Evolutionary conservation across 1,140 invertebrate genomes (phyloP), one percentile per base, ranked within the genome.

Genomic region (Thrips palmi): DNA sequence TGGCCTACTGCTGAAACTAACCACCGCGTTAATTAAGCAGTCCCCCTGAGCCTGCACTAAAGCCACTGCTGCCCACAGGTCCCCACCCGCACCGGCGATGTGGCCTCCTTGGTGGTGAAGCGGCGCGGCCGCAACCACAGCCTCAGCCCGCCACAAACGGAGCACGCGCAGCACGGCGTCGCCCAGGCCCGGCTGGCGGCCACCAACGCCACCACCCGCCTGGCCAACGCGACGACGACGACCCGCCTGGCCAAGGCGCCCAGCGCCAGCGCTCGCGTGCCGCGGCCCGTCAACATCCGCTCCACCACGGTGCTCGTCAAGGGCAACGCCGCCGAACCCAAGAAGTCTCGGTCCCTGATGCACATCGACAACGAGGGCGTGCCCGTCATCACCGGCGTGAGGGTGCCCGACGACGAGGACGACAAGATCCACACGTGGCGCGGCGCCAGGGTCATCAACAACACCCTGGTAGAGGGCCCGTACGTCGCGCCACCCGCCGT

Each of bases 391-490:
- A 74, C 81, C 37, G 83, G 83, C 0, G 65, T 79, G 1, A 65
- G 81, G 37, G 70, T 84, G 14, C 81, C 82, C 0, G 82, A 88
- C 46, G 77, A 83, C 37, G 77, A 81, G 30, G 70, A 70, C 30
- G 82, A 87, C 47, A 74, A 73, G 39, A 53, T 64, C 8, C 75
- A 79, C 49, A 75, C 70, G 2, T 88, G 81, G 81, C 64, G 83
- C 33, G 87, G 87, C 56, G 82, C 82, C 0, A 59, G 82, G 40
- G 80, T 88, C 1, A 79, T 87, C 18, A 85, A 87, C 47, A 77
- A 77, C 29, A 69, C 77, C 52, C 50, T 86, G 37, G 56, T 81
- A 18, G n/a, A n/a, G n/a, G n/a, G n/a, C n/a, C n/a, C n/a, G n/a
- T n/a, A n/a, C n/a, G n/a, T n/a, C n/a, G n/a, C n/a, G n/a, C n/a